Percentiles rank a stretch among this genome's conserved stretches.
Evolutionary conservation across 2,113 vertebrate genomes (phyloP).

Genomic region (Aegotheles bennettii): DNA sequence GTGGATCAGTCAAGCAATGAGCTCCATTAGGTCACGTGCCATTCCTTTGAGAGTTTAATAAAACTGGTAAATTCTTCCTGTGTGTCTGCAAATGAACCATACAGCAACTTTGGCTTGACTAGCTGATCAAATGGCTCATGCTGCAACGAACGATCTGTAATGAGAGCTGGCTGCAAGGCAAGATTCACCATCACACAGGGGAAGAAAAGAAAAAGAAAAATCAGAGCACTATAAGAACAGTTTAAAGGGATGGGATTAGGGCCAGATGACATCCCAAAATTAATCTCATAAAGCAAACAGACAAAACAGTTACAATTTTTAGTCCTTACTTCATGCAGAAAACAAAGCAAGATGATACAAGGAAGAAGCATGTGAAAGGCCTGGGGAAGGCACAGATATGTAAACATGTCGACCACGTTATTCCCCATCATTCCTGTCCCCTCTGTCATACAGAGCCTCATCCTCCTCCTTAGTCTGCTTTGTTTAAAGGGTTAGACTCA

Average conservation of each 20-base stretch:
- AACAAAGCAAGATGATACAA: background rate
- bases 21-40: background rate
- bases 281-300: background rate
- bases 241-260: background rate
- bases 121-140: background rate
- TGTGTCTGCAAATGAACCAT: slow-evolving; percentile 2
- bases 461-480: background rate
- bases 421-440: background rate
- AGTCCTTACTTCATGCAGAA: background rate
- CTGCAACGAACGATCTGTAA: background rate
- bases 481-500: background rate
- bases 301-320: background rate
- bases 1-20: background rate
- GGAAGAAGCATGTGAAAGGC: background rate
- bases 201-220: background rate
- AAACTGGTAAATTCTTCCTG: background rate
- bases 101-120: background rate
- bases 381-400: background rate
- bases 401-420: background rate
- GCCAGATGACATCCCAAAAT: background rate
- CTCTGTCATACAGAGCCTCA: background rate
- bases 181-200: background rate
- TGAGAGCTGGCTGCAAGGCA: background rate
- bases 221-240: background rate
- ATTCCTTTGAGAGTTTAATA: background rate